These are phyloP conservation scores for Lydus trimaculatus DNA, from an alignment of 2,888 invertebrate genomes.

Conservation along the genomic window DNA sequence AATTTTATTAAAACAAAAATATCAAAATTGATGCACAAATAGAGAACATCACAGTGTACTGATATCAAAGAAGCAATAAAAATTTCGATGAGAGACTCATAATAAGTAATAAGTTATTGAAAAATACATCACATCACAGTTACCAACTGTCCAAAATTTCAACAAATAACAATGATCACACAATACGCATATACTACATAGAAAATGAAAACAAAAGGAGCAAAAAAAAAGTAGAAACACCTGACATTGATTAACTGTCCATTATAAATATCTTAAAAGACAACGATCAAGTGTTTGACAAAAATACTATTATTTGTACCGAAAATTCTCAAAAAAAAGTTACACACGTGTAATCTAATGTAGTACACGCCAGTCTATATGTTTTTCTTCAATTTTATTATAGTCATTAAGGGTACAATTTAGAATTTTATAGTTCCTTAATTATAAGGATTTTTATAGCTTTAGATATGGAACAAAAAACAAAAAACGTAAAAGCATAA, in stretches of 20 bases:
- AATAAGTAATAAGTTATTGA: neutral
- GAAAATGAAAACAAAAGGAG: neutral
- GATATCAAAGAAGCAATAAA: neutral
- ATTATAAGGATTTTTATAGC: conserved; percentile 34
- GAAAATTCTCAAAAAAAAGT: neutral
- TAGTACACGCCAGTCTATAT: conserved; percentile 17
- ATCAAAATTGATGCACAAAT: neutral
- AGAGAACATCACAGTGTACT: too few species aligned
- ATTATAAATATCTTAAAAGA: conserved; percentile 28
- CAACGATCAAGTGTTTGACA: neutral
- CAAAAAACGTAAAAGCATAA: neutral
- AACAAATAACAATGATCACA: neutral
- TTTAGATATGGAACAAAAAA: conserved; percentile 22
- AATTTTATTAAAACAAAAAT: neutral
- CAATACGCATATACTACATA: neutral
- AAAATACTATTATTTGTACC: neutral
- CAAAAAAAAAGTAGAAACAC: conserved; percentile 17
- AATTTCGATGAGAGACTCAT: neutral
- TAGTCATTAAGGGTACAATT: conserved; percentile 25
- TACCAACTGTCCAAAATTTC: neutral
- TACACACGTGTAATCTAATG: conserved; percentile 21
- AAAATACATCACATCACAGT: neutral
- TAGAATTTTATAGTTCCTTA: conserved; percentile 33
- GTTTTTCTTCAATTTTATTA: conserved; percentile 23
- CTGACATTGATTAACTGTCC: conserved; percentile 29